Evolutionary conservation across 2,888 invertebrate genomes (phyloP), one percentile per base, ranked within the genome.

Genomic region (Baronia brevicornis): DNA sequence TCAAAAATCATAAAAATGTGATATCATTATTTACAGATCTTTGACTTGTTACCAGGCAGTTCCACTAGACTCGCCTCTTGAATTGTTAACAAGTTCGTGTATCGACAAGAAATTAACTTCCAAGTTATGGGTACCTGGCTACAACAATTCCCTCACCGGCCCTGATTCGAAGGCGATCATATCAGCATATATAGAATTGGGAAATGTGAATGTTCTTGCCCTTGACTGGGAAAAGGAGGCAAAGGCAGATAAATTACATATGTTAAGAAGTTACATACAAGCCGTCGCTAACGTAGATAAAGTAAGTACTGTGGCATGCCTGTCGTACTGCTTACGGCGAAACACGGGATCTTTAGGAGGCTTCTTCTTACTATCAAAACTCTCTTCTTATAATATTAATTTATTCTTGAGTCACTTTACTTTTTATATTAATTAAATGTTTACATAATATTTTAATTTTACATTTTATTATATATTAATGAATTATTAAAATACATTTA

Each of bases 171-270:
- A 10, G 1, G 10, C 11, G 4, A 23, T 30, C 4, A 6, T 30
- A 7, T 5, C 17, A 4, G 23, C n/a, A 1, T 30, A 30, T 7
- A 8, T 30, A 4, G 2, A n/a, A 4, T 14, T 9, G 11, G 23
- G 23, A 4, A 10, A 11, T n/a, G 15, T 7, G 3, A 30, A 30
- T n/a, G 10, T 30, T 2, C 17, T 30, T 1, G 3, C 17, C 7
- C n/a, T 30, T 2, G 30, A 30, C 12, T 30, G 30, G 30, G 6
- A 15, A 5, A 10, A 23, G 8, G 23, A 30, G 12, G 23, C 23
- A 4, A 4, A 10, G 4, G 10, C 4, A n/a, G 30, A 7, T 8
- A 5, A 11, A 5, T 6, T 30, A 7, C 23, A 18, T n/a, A 11
- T 2, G 4, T 2, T 15, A 1, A 12, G 22, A 4, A 18, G 17